Percentiles rank a stretch among this genome's conserved stretches.
Evolutionary conservation across 2,113 vertebrate species (phyloP).

Genomic region (Numenius arquata): DNA sequence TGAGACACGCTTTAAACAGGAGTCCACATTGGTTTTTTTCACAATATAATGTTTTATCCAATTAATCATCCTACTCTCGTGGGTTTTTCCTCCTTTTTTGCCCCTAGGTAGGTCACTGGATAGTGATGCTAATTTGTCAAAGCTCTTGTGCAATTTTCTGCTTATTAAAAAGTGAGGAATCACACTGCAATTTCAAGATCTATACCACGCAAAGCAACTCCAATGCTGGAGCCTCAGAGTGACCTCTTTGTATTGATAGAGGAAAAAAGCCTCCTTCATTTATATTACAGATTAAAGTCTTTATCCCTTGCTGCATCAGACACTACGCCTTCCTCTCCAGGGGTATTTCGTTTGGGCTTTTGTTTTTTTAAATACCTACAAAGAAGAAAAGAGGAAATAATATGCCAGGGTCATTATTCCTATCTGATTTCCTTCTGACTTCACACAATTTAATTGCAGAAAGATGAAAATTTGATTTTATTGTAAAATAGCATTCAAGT

Average conservation of each 20-base stretch:
- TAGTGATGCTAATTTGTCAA: conserved; percentile 30
- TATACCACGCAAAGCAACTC: background rate
- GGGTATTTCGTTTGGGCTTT: background rate
- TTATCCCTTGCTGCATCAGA: background rate
- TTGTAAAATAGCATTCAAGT: conserved; percentile 14
- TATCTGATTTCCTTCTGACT: background rate
- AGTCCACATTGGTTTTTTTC: background rate
- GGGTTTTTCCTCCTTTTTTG: background rate
- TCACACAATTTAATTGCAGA: conserved; percentile 18
- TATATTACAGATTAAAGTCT: background rate
- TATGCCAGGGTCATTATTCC: background rate
- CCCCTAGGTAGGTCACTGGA: background rate
- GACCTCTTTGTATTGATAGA: background rate
- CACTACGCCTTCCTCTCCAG: background rate
- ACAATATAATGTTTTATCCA: background rate
- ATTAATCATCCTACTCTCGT: background rate
- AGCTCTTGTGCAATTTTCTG: conserved; percentile 5
- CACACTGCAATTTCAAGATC: conserved; percentile 12
- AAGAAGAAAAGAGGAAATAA: background rate
- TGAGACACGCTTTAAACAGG: background rate
- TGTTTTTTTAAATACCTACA: background rate
- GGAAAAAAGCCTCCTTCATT: background rate
- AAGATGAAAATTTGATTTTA: background rate
- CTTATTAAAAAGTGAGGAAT: conserved; percentile 28
- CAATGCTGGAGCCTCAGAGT: background rate